Conservation (phyloP, 2,888 invertebrate genomes). For the Amiota mariae region DNA sequence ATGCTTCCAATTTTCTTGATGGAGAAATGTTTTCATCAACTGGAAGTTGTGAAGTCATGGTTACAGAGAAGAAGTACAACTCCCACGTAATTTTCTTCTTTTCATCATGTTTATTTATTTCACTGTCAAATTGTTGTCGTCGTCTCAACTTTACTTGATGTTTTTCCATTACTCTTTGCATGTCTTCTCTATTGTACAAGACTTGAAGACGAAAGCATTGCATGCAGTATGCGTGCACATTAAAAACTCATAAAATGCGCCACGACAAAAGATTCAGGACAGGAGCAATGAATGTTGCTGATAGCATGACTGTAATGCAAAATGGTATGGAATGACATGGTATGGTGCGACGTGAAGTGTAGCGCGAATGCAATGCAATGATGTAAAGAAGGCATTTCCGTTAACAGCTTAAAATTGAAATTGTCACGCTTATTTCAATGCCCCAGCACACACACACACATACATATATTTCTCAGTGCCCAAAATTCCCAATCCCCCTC, state of each 20-base stretch:
- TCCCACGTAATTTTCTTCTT: slow-evolving; percentile 12
- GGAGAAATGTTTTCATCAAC: too few species aligned
- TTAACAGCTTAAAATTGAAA: slow-evolving; percentile 30
- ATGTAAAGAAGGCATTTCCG: slow-evolving; percentile 18
- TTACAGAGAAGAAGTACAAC: too few species aligned
- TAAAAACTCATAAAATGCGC: slow-evolving; percentile 19
- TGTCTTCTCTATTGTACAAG: too few species aligned
- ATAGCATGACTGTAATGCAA: background rate
- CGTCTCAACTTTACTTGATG: too few species aligned
- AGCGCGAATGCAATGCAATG: background rate
- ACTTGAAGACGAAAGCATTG: too few species aligned
- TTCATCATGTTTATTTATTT: slow-evolving; percentile 24
- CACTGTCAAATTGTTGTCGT: slow-evolving; percentile 22
- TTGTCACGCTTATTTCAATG: slow-evolving; percentile 33
- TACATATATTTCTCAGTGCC: too few species aligned
- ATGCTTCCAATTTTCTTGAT: too few species aligned
- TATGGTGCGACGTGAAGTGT: too few species aligned
- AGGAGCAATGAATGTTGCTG: background rate
- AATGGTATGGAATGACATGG: background rate
- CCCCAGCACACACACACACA: too few species aligned
- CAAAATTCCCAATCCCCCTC: too few species aligned
- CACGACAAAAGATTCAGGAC: background rate
- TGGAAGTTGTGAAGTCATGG: too few species aligned
- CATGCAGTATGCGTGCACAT: background rate
- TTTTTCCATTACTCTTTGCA: too few species aligned